Conservation (phyloP, 2,113 vertebrate genomes). For the Microcebus tavaratra region DNA sequence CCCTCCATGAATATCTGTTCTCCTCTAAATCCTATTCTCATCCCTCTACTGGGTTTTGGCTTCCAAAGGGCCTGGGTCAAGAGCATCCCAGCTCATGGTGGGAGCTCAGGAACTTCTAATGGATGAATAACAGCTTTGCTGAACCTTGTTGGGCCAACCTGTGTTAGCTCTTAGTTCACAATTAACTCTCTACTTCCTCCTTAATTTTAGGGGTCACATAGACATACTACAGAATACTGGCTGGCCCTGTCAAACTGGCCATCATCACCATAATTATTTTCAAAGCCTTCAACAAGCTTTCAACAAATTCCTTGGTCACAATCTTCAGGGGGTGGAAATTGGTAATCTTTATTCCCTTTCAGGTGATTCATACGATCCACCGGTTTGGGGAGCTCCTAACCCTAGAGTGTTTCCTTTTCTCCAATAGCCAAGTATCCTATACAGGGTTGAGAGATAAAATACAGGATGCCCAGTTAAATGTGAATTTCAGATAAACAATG, state of each 20-base stretch:
- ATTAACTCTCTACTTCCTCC: neutral
- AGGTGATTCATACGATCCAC: neutral
- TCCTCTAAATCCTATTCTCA: neutral
- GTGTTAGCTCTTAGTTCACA: neutral
- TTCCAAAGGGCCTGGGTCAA: neutral
- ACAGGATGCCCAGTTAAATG: neutral
- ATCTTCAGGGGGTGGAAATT: neutral
- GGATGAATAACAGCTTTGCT: neutral
- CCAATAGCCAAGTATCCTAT: neutral
- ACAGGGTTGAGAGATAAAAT: neutral
- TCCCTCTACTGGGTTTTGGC: neutral
- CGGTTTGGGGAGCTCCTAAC: neutral
- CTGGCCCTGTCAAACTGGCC: neutral
- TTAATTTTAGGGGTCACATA: neutral
- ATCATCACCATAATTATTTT: neutral
- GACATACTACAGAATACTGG: neutral
- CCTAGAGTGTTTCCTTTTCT: neutral
- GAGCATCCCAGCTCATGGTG: neutral
- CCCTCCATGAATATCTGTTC: neutral
- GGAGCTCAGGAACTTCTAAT: neutral
- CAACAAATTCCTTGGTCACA: neutral
- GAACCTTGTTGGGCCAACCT: neutral
- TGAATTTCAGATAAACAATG: neutral
- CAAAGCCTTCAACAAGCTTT: neutral
- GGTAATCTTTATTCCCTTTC: neutral